Evolutionary conservation across 2,113 vertebrate species (phyloP).

Genomic region (Mustela nigripes): DNA sequence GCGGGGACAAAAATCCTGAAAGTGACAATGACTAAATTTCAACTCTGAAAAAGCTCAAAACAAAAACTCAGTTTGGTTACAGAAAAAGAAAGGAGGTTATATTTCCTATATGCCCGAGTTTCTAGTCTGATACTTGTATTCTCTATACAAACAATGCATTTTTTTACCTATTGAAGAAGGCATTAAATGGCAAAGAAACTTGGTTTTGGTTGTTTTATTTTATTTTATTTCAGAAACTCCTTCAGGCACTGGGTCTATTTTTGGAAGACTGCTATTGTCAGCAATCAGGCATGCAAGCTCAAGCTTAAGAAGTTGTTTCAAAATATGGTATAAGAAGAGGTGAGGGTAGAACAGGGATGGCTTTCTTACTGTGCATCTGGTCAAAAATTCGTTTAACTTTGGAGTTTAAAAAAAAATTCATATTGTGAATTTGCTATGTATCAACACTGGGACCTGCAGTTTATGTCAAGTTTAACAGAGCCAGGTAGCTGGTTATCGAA

Average conservation of each 20-base stretch:
- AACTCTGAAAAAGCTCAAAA: background rate
- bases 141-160: background rate
- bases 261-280: background rate
- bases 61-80: background rate
- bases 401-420: background rate
- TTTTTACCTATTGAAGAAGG: background rate
- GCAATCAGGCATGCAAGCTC: background rate
- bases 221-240: background rate
- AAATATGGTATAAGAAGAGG: background rate
- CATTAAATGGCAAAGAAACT: background rate
- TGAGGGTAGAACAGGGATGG: background rate
- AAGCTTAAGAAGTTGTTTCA: conserved; percentile 45
- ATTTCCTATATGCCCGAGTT: background rate
- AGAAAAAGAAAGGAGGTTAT: background rate
- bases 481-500: background rate
- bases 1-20: background rate
- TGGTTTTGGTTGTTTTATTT: background rate
- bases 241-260: background rate
- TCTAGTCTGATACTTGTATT: background rate
- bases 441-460: background rate
- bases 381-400: background rate
- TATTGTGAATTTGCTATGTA: background rate
- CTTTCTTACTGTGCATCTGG: background rate
- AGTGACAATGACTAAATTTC: background rate
- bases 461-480: background rate